A percentile compares a stretch with the other conserved stretches of the same genome.
These are phyloP conservation scores for Druon quercuslanigerum DNA, from an alignment of 1,140 invertebrate genomes.

Conservation along the genomic window DNA sequence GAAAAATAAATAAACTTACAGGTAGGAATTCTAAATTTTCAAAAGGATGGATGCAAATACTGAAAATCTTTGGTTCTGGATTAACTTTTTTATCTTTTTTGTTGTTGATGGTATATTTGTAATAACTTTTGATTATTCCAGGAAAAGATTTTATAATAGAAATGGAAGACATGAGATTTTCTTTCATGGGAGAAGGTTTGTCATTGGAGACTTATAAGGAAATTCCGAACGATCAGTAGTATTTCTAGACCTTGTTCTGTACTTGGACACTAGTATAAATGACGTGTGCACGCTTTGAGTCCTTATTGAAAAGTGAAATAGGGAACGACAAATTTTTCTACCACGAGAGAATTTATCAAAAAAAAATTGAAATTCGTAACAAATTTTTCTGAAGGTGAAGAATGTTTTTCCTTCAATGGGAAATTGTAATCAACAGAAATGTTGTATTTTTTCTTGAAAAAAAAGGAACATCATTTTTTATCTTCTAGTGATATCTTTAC, in stretches of 20 bases:
- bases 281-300: background rate
- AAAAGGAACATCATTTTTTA: too few species aligned
- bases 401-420: background rate
- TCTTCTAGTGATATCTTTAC: too few species aligned
- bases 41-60: too few species aligned
- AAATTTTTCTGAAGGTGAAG: background rate
- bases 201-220: constrained; percentile 14
- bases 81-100: background rate
- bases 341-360: background rate
- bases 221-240: constrained; percentile 14
- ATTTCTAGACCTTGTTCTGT: constrained; percentile 20
- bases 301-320: constrained; percentile 1
- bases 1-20: background rate
- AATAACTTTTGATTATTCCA: background rate
- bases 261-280: constrained; percentile 11
- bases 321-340: constrained; percentile 6
- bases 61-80: background rate
- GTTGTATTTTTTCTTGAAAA: too few species aligned
- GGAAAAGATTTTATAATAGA: background rate
- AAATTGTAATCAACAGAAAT: background rate
- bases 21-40: too few species aligned
- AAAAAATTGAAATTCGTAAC: constrained; percentile 8
- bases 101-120: background rate
- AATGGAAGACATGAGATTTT: constrained; percentile 1
- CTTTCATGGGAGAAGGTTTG: constrained; percentile 7